Percentiles rank a stretch among this genome's conserved stretches.
phyloP scores from a whole-genome alignment of 2,113 vertebrate genomes.

The Trinectes maculatus region DNA sequence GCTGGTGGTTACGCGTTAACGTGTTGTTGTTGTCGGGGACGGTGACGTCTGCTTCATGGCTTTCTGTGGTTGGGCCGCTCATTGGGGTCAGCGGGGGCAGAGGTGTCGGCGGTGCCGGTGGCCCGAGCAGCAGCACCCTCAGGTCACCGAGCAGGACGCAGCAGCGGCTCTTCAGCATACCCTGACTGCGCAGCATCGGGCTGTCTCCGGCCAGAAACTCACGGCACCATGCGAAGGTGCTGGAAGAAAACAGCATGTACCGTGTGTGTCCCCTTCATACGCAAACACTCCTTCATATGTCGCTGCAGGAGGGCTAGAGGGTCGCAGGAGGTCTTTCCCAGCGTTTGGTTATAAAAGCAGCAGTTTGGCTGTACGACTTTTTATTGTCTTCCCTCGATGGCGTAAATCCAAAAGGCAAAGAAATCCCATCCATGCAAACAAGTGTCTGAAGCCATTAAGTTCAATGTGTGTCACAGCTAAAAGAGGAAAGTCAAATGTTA shows the following conservation, averaged over 20 bases:
- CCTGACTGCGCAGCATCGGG: conserved; percentile 91
- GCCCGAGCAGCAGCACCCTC: conserved; percentile 93
- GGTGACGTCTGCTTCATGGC: conserved; percentile 72
- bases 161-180: conserved; percentile 97
- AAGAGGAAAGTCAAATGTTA: conserved; percentile 63
- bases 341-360: conserved; percentile 14
- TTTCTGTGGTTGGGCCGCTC: conserved; percentile 82
- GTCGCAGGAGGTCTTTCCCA: conserved; percentile 7
- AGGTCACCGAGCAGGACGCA: conserved; percentile 97
- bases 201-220: conserved; percentile 75
- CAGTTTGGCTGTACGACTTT: conserved; percentile 8
- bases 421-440: conserved; percentile 78
- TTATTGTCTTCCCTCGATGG: conserved; percentile 46
- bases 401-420: conserved; percentile 59
- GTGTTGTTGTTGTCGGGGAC: conserved; percentile 85
- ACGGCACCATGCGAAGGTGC: conserved; percentile 81
- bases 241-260: conserved; percentile 74
- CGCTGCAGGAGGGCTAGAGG: not conserved
- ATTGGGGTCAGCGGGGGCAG: conserved; percentile 84
- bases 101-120: conserved; percentile 85
- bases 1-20: conserved; percentile 79
- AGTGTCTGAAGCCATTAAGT: conserved; percentile 82
- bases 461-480: conserved; percentile 48
- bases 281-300: conserved; percentile 54
- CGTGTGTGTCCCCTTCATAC: conserved; percentile 67